A percentile compares a stretch with the other conserved stretches of the same genome.
Evolutionary conservation across 2,888 invertebrate species (phyloP).

Genomic region (Clanis bilineata): DNA sequence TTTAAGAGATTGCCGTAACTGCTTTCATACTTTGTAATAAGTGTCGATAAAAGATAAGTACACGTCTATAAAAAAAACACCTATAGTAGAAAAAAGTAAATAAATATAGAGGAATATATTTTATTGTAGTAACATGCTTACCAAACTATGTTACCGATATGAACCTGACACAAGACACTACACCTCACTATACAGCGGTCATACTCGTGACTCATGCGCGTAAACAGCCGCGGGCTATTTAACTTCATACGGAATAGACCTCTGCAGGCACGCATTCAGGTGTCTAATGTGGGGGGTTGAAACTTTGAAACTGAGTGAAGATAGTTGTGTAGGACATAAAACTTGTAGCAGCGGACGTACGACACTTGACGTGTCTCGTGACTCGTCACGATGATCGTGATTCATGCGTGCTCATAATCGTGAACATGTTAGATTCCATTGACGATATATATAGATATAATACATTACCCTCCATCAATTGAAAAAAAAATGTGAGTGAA

Average conservation of each 20-base stretch:
- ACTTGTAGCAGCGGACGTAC: background rate
- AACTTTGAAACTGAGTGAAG: background rate
- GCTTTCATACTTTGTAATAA: too few relatives aligned
- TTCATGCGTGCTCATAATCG: background rate
- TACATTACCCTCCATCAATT: too few relatives aligned
- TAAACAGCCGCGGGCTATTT: slow-evolving; percentile 17
- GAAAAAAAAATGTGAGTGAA: too few relatives aligned
- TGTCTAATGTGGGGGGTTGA: background rate
- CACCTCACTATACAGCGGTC: background rate
- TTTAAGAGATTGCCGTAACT: too few relatives aligned
- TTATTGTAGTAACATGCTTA: too few relatives aligned
- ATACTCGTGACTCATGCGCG: slow-evolving; percentile 15
- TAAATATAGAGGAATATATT: too few relatives aligned
- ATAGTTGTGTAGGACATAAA: background rate
- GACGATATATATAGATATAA: background rate
- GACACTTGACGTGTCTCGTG: background rate
- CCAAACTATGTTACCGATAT: background rate
- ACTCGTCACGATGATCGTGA: background rate
- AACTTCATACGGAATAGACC: slow-evolving; percentile 9
- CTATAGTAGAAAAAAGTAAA: too few relatives aligned
- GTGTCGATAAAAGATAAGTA: too few relatives aligned
- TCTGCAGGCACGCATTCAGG: slow-evolving; percentile 1
- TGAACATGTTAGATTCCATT: background rate
- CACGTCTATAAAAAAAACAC: too few relatives aligned
- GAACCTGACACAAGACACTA: slow-evolving; percentile 13